These are phyloP conservation scores for Papilio elwesi DNA, from an alignment of 2,888 invertebrate genomes.

Conservation along the genomic window DNA sequence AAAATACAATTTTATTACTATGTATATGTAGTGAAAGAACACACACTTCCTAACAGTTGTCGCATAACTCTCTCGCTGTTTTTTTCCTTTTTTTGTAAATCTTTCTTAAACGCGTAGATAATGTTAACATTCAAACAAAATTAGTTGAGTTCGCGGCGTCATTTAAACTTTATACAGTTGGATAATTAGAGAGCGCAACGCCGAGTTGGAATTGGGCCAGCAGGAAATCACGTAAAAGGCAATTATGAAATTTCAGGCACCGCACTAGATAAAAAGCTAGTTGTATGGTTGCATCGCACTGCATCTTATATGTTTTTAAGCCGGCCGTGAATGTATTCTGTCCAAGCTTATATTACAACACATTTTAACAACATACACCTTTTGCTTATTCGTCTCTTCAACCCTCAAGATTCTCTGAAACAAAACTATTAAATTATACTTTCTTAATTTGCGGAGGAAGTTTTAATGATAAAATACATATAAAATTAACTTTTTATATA, in stretches of 20 bases:
- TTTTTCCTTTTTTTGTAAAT: no score
- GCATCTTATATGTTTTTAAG: neutral
- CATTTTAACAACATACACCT: no score
- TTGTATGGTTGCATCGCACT: neutral
- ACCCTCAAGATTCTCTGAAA: no score
- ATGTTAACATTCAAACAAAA: conserved; percentile 1
- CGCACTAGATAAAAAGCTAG: conserved; percentile 11
- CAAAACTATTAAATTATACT: no score
- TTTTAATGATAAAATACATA: no score
- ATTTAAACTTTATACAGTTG: conserved; percentile 18
- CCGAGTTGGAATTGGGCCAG: conserved; percentile 16
- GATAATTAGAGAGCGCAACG: conserved; percentile 19
- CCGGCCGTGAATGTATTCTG: neutral
- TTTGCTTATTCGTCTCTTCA: no score
- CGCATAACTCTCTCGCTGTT: no score
- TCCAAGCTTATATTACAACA: no score
- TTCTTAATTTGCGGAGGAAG: no score
- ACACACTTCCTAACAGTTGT: neutral
- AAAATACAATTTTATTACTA: no score
- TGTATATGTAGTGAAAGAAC: neutral
- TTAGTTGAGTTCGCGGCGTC: conserved; percentile 17
- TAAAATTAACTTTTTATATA: neutral
- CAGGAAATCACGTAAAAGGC: conserved; percentile 19
- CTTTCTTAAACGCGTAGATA: neutral
- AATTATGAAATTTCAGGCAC: conserved; percentile 17